Evolutionary conservation across 2,797 vertebrate genomes (phyloP).

Genomic region (Enteromius argenteus): DNA sequence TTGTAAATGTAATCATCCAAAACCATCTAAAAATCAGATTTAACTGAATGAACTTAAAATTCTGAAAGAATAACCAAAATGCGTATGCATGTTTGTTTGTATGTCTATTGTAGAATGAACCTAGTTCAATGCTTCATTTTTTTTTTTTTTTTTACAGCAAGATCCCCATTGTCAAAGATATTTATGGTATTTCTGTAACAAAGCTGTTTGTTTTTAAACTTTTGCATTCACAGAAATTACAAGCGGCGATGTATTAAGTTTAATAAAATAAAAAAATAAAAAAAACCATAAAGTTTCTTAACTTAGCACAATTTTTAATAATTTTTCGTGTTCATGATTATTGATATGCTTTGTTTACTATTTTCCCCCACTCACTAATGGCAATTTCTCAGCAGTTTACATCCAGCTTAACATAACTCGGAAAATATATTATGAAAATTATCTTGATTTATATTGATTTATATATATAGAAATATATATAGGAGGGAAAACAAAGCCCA

Average conservation of each 20-base stretch:
- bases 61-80: neutral
- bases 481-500: too few species aligned
- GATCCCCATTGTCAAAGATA: neutral
- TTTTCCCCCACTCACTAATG: neutral
- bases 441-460: neutral
- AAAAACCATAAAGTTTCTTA: too few species aligned
- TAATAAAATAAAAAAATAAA: too few species aligned
- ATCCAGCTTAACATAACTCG: neutral
- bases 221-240: neutral
- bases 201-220: neutral
- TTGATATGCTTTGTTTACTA: neutral
- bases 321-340: neutral
- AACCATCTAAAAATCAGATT: neutral
- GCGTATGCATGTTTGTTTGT: neutral
- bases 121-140: neutral
- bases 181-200: neutral
- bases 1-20: neutral
- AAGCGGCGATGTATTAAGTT: too few species aligned
- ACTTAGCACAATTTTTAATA: too few species aligned
- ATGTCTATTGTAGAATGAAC: neutral
- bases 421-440: neutral
- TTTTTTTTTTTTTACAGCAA: neutral
- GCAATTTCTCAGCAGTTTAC: neutral
- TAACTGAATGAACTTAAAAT: neutral
- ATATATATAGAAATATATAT: too few species aligned